A percentile compares a stretch with the other conserved stretches of the same genome.
These are phyloP conservation scores for Drosophila rubida DNA, from an alignment of 2,888 invertebrate genomes.

Conservation along the genomic window DNA sequence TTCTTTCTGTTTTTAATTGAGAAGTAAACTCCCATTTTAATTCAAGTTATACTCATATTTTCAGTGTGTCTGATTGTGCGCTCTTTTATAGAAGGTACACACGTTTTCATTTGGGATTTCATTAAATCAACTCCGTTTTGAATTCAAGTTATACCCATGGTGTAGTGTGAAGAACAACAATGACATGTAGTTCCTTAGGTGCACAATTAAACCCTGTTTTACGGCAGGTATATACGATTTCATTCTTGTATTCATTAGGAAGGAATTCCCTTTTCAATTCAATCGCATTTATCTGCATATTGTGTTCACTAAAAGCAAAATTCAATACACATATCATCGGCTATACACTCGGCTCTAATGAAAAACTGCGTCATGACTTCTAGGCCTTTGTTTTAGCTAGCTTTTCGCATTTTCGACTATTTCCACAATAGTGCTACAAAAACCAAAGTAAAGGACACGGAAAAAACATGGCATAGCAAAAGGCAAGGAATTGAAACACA, in stretches of 20 bases:
- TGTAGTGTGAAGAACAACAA: no score
- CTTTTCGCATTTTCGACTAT: not conserved
- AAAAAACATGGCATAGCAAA: constrained; percentile 10
- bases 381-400: constrained; percentile 10
- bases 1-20: no score
- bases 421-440: constrained; percentile 16
- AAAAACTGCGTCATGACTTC: constrained; percentile 11
- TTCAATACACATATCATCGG: not conserved
- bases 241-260: not conserved
- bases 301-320: not conserved
- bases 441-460: constrained; percentile 18
- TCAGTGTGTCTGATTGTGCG: no score
- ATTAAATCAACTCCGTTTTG: no score
- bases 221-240: no score
- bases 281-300: not conserved
- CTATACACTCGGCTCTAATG: constrained; percentile 2
- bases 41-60: no score
- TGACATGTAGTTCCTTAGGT: no score
- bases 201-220: no score
- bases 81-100: no score
- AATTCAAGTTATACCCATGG: no score
- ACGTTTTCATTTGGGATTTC: no score
- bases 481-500: constrained; percentile 24
- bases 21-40: no score
- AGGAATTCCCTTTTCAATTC: not conserved